These are phyloP conservation scores for Taenioides sp. DNA, from an alignment of 2,797 vertebrate species.

Conservation along the genomic window DNA sequence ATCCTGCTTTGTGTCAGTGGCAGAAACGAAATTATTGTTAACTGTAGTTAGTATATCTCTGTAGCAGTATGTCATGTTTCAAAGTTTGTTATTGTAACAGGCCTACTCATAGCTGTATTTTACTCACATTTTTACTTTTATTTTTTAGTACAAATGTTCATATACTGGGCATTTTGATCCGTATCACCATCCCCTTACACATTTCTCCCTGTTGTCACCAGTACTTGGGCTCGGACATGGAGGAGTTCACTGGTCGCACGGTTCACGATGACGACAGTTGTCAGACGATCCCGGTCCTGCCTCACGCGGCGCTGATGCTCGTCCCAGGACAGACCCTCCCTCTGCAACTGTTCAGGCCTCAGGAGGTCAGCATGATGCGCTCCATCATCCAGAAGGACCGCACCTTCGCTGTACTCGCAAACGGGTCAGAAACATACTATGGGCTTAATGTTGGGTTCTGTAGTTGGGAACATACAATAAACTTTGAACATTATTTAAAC, in stretches of 20 bases:
- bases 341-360: constrained; percentile 92
- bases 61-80: no score
- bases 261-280: constrained; percentile 96
- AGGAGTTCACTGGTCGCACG: constrained; percentile 96
- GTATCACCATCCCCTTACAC: background rate
- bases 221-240: constrained; percentile 97
- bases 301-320: constrained; percentile 88
- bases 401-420: constrained; percentile 95
- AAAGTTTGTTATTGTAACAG: no score
- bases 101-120: no score
- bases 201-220: constrained; percentile 45
- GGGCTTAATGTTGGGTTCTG: no score
- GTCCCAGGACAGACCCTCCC: constrained; percentile 95
- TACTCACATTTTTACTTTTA: no score
- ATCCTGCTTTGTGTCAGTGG: no score
- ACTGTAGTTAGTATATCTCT: no score
- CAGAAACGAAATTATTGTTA: no score
- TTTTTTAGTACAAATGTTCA: no score
- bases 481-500: no score
- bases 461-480: no score
- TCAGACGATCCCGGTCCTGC: constrained; percentile 91
- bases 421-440: constrained; percentile 78
- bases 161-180: no score
- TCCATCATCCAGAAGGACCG: constrained; percentile 91
- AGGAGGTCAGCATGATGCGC: constrained; percentile 98